Percentiles rank a stretch among this genome's conserved stretches.
phyloP scores from a whole-genome alignment of 1,140 invertebrate genomes.

The Drosophila busckii region DNA sequence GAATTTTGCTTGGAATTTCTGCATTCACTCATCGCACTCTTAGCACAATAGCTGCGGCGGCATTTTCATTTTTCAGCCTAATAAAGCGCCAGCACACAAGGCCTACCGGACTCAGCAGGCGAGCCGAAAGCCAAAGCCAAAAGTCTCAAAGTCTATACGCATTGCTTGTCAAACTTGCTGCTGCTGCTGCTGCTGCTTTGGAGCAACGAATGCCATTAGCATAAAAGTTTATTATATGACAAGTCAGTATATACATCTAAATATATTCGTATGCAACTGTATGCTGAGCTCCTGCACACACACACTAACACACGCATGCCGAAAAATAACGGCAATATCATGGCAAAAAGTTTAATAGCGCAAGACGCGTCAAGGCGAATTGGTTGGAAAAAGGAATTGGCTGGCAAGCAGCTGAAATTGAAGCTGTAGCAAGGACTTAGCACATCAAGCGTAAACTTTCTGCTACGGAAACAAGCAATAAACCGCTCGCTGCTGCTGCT shows the following conservation, averaged over 20 bases:
- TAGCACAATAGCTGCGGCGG: conserved; percentile 44
- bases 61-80: conserved; percentile 74
- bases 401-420: conserved; percentile 43
- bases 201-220: conserved; percentile 68
- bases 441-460: conserved; percentile 62
- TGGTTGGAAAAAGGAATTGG: conserved; percentile 62
- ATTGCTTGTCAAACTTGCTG: too few relatives aligned
- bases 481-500: too few relatives aligned
- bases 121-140: conserved; percentile 14
- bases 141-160: too few relatives aligned
- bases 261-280: conserved; percentile 44
- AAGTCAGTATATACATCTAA: conserved; percentile 65
- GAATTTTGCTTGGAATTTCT: conserved; percentile 63
- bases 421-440: too few relatives aligned
- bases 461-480: conserved; percentile 23
- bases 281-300: conserved; percentile 12
- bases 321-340: conserved; percentile 64
- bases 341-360: conserved; percentile 74
- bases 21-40: conserved; percentile 58
- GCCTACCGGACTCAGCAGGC: conserved; percentile 30
- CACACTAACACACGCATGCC: conserved; percentile 4
- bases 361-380: conserved; percentile 65
- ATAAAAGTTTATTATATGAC: conserved; percentile 76
- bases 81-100: conserved; percentile 62
- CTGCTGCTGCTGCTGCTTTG: conserved; percentile 40